Percentiles rank a stretch among this genome's conserved stretches.
Conservation (phyloP, 2,113 vertebrate genomes). For the Strigops habroptila region DNA sequence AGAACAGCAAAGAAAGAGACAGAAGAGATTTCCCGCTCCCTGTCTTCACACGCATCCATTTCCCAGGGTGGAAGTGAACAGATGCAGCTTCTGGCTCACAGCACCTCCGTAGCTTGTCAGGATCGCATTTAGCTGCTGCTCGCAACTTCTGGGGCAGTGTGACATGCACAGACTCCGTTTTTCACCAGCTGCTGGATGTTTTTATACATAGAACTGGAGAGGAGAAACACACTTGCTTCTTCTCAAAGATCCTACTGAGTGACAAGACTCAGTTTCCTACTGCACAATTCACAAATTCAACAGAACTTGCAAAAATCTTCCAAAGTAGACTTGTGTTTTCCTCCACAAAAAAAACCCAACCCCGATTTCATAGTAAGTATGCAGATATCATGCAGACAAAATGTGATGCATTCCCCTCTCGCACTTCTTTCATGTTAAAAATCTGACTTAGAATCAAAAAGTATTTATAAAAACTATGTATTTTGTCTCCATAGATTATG, state of each 20-base stretch:
- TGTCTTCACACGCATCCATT: not conserved
- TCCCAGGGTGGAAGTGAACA: not conserved
- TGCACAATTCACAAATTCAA: not conserved
- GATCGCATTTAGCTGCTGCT: slow-evolving; percentile 33
- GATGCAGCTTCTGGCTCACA: slow-evolving; percentile 35
- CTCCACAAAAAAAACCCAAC: not conserved
- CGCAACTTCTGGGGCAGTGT: not conserved
- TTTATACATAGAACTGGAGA: slow-evolving; percentile 19
- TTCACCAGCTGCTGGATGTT: not conserved
- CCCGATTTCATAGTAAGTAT: not conserved
- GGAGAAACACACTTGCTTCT: not conserved
- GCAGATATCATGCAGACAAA: not conserved
- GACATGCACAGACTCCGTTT: not conserved
- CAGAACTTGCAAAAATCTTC: not conserved
- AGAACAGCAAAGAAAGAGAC: not conserved
- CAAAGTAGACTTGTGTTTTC: not conserved
- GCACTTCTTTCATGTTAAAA: not conserved
- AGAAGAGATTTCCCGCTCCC: not conserved
- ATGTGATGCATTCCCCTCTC: not conserved
- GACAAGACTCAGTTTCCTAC: not conserved
- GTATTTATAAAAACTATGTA: not conserved
- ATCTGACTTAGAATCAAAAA: not conserved
- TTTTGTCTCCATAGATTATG: not conserved
- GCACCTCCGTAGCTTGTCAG: not conserved
- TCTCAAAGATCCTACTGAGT: not conserved